phyloP scores from a whole-genome alignment of 2,888 invertebrate species.

The Temnothorax rugatulus region DNA sequence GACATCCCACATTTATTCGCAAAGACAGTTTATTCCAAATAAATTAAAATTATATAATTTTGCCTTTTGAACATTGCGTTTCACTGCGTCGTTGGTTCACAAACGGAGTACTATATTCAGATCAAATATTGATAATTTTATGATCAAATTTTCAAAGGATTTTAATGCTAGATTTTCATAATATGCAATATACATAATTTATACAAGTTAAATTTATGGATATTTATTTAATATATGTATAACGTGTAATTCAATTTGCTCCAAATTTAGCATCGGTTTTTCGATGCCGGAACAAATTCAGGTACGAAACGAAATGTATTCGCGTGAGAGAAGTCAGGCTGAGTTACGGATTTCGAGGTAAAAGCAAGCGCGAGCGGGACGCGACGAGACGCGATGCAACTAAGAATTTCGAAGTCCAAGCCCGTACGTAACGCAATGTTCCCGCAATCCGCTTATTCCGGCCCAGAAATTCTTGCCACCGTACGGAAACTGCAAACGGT shows the following conservation, averaged over 20 bases:
- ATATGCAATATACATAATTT: neutral
- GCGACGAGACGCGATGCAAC: neutral
- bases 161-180: constrained; percentile 6
- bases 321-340: constrained; percentile 13
- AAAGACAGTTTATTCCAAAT: neutral
- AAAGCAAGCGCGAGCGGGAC: constrained; percentile 2
- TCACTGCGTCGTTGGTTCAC: neutral
- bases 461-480: constrained; percentile 34
- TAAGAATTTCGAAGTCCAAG: constrained; percentile 49
- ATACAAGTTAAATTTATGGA: constrained; percentile 11
- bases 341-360: constrained; percentile 1
- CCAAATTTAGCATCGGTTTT: neutral
- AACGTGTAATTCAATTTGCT: neutral
- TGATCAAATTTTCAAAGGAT: neutral
- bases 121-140: constrained; percentile 25
- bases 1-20: neutral
- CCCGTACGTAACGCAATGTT: constrained; percentile 41
- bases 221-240: neutral
- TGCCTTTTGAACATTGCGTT: neutral
- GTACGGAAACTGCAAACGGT: neutral
- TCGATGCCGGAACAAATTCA: neutral
- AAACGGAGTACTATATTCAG: neutral
- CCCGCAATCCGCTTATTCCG: constrained; percentile 49
- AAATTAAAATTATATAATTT: constrained; percentile 4
- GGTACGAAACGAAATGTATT: neutral